phyloP scores from a whole-genome alignment of 2,797 vertebrate genomes.

The Rhynchotus rufescens region DNA sequence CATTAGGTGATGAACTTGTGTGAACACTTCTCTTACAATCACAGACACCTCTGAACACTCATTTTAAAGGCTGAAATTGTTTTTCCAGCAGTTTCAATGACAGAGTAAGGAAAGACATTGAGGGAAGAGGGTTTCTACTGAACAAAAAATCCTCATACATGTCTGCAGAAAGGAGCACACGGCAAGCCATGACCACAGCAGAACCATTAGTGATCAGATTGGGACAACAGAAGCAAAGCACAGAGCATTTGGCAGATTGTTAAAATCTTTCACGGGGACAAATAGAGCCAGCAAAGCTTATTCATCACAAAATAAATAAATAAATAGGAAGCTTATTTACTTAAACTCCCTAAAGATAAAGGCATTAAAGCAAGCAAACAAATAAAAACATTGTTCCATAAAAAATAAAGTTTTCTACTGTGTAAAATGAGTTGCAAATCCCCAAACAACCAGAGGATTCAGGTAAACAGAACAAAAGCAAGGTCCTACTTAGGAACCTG shows the following conservation, averaged over 20 bases:
- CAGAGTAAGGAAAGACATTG: not conserved
- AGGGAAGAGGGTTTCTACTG: not conserved
- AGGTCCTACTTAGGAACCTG: not conserved
- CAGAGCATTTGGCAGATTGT: not conserved
- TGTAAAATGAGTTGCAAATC: conserved; percentile 22
- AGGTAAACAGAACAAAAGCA: not conserved
- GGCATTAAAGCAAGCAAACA: conserved; percentile 8
- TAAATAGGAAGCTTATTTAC: not conserved
- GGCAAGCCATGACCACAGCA: not conserved
- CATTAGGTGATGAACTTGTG: not conserved
- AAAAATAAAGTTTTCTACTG: not conserved
- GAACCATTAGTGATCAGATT: not conserved
- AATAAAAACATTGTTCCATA: conserved; percentile 8
- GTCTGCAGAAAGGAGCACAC: not conserved
- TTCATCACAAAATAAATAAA: not conserved
- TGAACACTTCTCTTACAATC: not conserved
- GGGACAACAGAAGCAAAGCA: not conserved
- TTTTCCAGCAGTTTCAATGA: not conserved
- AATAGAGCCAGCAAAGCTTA: conserved; percentile 9
- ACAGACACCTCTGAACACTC: not conserved
- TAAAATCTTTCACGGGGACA: conserved; percentile 3
- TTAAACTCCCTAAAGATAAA: conserved; percentile 10
- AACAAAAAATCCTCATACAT: not conserved
- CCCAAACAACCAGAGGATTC: not conserved
- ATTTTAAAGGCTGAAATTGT: not conserved